Base-by-base conservation (phyloP, 2,113 vertebrate species). In the Etheostoma spectabile region DNA sequence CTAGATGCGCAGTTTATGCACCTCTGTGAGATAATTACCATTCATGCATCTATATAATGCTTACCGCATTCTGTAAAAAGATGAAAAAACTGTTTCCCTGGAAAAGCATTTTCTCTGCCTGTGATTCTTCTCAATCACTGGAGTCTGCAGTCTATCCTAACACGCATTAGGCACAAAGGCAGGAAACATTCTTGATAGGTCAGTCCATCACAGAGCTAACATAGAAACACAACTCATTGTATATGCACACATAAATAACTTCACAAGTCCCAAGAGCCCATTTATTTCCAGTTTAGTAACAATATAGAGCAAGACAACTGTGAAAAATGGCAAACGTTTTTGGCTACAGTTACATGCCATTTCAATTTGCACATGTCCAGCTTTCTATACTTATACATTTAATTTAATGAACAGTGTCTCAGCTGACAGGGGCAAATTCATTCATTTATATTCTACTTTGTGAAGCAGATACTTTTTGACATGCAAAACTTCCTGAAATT, bases 211-310 rank as follows among this genome's bases (percentile, higher is more conserved):
- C 22, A 56, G 49, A 56, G 21, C 35, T 10, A 75, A 33, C 16
- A 45, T 6, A 68, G 61, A 74, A 59, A 75, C 48, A 65, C n/a
- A 45, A 30, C 59, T 59, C 45, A 60, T 46, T 46, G 38, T 77
- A 22, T 11, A 24, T 73, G 66, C 35, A 18, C 19, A 6, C 33
- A 53, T 65, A 22, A 83, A 78, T 73, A 60, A 24, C 33, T 59
- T 63, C 13, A 5, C 24, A 56, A 46, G 48, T 65, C 27, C 15
- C 42, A 14, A 2, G 2, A 61, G 63, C 14, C 21, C 1, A 45
- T 21, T 49, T 30, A 42, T 61, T 49, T 7, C 15, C 14, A 19
- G 10, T n/a, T n/a, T 52, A 14, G 4, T 45, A 42, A 59, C 45
- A 51, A 49, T 52, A 8, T 11, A 61, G 19, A 75, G 46, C 6